Evolutionary conservation across 2,797 vertebrate genomes (phyloP).

Genomic region (Hyperoplus immaculatus): DNA sequence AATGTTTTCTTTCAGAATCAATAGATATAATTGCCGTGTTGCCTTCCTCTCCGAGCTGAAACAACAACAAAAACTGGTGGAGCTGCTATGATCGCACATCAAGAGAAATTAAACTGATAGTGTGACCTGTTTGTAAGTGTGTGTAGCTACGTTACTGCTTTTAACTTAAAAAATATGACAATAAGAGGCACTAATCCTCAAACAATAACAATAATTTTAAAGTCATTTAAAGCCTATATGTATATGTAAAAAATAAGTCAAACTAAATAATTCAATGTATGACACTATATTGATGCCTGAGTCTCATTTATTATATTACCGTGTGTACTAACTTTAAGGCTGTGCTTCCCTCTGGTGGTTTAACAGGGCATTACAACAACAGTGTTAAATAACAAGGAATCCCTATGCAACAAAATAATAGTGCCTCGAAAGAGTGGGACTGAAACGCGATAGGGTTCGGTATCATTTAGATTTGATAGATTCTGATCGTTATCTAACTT

Average conservation of each 20-base stretch:
- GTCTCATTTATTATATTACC: neutral
- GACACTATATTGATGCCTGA: neutral
- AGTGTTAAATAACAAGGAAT: accelerated
- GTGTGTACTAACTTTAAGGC: neutral
- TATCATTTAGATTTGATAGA: neutral
- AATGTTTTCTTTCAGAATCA: constrained; percentile 50
- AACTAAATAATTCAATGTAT: neutral
- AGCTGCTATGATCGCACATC: constrained; percentile 10
- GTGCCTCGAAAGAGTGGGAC: too few species aligned
- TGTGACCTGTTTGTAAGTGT: neutral
- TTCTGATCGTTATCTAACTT: neutral
- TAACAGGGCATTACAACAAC: constrained; percentile 21
- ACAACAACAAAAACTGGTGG: constrained; percentile 9
- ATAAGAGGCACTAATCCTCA: neutral
- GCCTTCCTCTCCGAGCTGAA: constrained; percentile 16
- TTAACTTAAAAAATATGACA: neutral
- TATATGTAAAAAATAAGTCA: neutral
- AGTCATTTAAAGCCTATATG: neutral
- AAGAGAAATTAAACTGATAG: constrained; percentile 22
- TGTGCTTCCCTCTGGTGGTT: constrained; percentile 59
- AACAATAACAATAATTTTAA: neutral
- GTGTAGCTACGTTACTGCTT: neutral
- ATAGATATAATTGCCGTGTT: constrained; percentile 24
- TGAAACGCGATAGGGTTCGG: neutral
- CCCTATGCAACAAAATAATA: neutral